phyloP scores from a whole-genome alignment of 1,140 invertebrate species.

The Leptinotarsa defecta region DNA sequence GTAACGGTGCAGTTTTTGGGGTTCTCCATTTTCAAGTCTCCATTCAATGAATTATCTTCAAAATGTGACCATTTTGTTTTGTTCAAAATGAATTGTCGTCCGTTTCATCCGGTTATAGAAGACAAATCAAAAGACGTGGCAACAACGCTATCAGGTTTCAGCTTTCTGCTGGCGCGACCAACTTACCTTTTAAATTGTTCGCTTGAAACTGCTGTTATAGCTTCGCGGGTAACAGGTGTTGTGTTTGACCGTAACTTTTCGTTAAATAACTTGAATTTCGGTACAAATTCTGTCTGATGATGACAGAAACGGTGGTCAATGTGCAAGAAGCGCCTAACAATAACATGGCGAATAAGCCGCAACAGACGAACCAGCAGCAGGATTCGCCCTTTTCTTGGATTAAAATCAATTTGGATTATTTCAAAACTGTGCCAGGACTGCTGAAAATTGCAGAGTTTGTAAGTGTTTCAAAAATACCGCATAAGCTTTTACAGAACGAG shows the following conservation, averaged over 20 bases:
- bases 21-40: too few species aligned
- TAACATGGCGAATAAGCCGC: constrained; percentile 57
- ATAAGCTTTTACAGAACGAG: too few species aligned
- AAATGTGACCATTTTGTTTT: too few species aligned
- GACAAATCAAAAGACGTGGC: not conserved
- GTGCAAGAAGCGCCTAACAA: constrained; percentile 62
- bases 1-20: too few species aligned
- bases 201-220: constrained; percentile 33
- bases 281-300: constrained; percentile 57
- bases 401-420: constrained; percentile 66
- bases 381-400: constrained; percentile 59
- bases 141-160: constrained; percentile 22
- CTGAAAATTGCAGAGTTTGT: constrained; percentile 66
- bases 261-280: not conserved
- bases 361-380: constrained; percentile 48
- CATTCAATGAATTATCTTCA: too few species aligned
- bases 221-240: constrained; percentile 37
- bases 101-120: too few species aligned
- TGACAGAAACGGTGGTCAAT: constrained; percentile 70
- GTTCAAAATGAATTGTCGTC: too few species aligned
- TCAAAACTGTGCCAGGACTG: constrained; percentile 65
- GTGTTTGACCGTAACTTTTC: constrained; percentile 8
- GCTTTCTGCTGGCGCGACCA: constrained; percentile 13
- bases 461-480: constrained; percentile 48
- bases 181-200: constrained; percentile 25